These are phyloP conservation scores for Vanacampus margaritifer DNA, from an alignment of 2,113 vertebrate genomes.

Conservation along the genomic window DNA sequence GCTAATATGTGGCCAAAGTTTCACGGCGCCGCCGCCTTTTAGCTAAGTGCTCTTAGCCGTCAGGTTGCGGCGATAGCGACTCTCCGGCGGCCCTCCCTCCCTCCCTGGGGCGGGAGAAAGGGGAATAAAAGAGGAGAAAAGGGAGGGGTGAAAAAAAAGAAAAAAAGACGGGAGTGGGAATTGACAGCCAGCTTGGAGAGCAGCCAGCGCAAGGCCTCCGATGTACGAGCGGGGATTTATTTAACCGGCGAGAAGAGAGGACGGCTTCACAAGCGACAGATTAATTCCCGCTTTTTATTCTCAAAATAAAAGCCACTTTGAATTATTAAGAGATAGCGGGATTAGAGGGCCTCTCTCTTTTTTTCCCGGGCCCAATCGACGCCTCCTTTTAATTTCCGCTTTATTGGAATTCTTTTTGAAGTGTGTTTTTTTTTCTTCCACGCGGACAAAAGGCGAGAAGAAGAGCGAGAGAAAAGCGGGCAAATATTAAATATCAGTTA, in stretches of 20 bases:
- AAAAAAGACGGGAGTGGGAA: conserved; percentile 64
- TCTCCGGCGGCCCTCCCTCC: conserved; percentile 69
- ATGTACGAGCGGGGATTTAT: conserved; percentile 90
- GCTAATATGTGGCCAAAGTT: conserved; percentile 75
- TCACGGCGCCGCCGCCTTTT: conserved; percentile 67
- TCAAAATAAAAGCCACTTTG: conserved; percentile 99
- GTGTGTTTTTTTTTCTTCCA: conserved; percentile 80
- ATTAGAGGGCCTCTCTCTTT: conserved; percentile 96
- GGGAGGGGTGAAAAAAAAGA: conserved; percentile 21
- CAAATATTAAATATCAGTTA: conserved; percentile 99
- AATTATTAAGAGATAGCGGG: conserved; percentile 99
- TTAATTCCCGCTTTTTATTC: conserved; percentile 99
- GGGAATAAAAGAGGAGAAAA: conserved; percentile 74
- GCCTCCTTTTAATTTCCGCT: conserved; percentile 99
- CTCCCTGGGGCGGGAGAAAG: conserved; percentile 73
- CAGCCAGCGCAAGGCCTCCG: conserved; percentile 79
- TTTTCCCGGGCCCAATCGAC: conserved; percentile 83
- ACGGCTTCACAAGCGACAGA: conserved; percentile 94
- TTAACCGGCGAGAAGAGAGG: conserved; percentile 92
- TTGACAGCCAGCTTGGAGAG: conserved; percentile 77
- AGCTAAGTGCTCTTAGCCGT: conserved; percentile 70
- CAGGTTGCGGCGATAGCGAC: conserved; percentile 76
- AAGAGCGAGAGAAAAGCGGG: conserved; percentile 94
- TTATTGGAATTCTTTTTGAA: conserved; percentile 99
- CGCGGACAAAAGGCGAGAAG: conserved; percentile 88